phyloP scores from a whole-genome alignment of 2,888 invertebrate species.

The Diarsia mendica region DNA sequence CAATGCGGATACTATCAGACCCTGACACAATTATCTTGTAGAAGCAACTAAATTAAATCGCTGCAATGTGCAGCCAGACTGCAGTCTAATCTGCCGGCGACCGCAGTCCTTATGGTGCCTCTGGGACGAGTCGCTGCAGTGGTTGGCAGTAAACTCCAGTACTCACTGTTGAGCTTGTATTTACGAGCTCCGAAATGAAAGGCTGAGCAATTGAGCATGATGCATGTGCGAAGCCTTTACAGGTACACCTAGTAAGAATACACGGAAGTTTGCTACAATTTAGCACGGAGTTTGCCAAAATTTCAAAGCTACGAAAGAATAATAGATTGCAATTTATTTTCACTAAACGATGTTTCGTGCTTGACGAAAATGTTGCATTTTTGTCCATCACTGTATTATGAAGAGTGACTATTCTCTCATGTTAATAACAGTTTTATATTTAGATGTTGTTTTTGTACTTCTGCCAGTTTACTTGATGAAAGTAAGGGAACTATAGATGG shows the following conservation, averaged over 20 bases:
- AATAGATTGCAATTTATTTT: constrained; percentile 3
- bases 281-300: not conserved
- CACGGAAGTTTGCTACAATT: too few relatives aligned
- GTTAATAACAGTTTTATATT: not conserved
- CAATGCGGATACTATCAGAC: constrained; percentile 11
- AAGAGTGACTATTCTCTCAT: not conserved
- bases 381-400: not conserved
- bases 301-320: not conserved
- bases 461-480: not conserved
- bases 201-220: too few relatives aligned
- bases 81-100: constrained; percentile 47
- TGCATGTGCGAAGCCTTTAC: not conserved
- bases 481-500: not conserved
- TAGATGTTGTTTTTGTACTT: not conserved
- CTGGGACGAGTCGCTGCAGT: constrained; percentile 44
- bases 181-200: constrained; percentile 38
- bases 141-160: constrained; percentile 16
- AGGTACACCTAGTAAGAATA: too few relatives aligned
- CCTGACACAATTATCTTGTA: constrained; percentile 15
- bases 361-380: not conserved
- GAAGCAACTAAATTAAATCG: constrained; percentile 35
- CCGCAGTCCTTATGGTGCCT: constrained; percentile 50
- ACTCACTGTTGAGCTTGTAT: constrained; percentile 16
- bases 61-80: constrained; percentile 5
- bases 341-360: not conserved